A percentile compares a stretch with the other conserved stretches of the same genome.
These are phyloP conservation scores for Myzus persicae DNA, from an alignment of 1,140 invertebrate genomes.

Conservation along the genomic window DNA sequence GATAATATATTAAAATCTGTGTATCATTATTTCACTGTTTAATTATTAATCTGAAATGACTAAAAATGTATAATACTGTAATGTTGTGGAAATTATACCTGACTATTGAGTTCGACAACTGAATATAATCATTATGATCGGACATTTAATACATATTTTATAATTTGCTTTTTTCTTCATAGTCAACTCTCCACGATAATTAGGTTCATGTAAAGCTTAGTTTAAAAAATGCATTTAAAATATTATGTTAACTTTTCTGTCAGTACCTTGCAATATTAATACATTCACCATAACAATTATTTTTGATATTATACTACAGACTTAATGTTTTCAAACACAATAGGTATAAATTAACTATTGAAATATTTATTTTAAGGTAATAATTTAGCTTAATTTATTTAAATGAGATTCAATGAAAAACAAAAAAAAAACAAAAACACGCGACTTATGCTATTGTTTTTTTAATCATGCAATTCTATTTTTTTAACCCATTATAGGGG, in stretches of 20 bases:
- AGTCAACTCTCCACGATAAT: neutral
- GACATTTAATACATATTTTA: neutral
- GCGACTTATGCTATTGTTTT: neutral
- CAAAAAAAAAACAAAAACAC: neutral
- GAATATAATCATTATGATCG: neutral
- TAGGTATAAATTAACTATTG: neutral
- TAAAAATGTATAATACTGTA: neutral
- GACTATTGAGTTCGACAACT: neutral
- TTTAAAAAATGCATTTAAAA: neutral
- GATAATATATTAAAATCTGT: neutral
- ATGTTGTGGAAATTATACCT: neutral
- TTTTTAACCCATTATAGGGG: neutral
- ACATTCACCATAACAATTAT: neutral
- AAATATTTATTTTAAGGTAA: neutral
- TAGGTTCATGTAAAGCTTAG: neutral
- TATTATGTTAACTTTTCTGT: neutral
- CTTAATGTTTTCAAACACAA: neutral
- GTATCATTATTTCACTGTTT: neutral
- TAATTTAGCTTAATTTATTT: constrained; percentile 40
- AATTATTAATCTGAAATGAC: neutral
- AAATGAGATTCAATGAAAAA: constrained; percentile 24
- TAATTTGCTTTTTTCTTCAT: too few species aligned
- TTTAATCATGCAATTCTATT: constrained; percentile 1
- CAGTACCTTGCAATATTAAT: neutral
- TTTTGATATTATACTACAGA: neutral